Conservation (phyloP, 2,888 invertebrate genomes). For the Oegoconia quadripuncta region DNA sequence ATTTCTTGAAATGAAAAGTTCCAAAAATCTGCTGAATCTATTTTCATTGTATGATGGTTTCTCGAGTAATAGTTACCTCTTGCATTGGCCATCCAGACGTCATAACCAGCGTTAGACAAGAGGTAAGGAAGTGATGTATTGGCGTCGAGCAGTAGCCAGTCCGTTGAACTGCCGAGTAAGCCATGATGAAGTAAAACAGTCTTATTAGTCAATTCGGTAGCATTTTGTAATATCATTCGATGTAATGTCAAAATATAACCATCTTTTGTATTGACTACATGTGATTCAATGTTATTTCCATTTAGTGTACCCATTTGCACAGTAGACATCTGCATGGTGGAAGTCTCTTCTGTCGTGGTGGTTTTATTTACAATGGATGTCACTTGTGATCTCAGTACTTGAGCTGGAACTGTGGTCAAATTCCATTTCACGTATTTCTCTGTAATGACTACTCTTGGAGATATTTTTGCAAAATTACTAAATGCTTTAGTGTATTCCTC, state of each 20-base stretch:
- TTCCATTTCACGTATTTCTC: slow-evolving; percentile 20
- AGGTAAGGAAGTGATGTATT: slow-evolving; percentile 54
- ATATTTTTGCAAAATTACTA: slow-evolving; percentile 29
- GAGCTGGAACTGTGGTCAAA: not conserved
- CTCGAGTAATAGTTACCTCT: slow-evolving; percentile 61
- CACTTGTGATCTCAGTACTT: slow-evolving; percentile 32
- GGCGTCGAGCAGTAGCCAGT: slow-evolving; percentile 60
- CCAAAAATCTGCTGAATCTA: slow-evolving; percentile 44
- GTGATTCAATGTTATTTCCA: slow-evolving; percentile 48
- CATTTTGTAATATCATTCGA: slow-evolving; percentile 29
- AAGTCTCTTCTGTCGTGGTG: not conserved
- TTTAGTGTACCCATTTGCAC: slow-evolving; percentile 47
- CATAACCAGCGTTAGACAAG: slow-evolving; percentile 77
- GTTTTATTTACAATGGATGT: not conserved
- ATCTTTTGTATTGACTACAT: slow-evolving; percentile 47
- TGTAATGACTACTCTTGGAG: slow-evolving; percentile 6
- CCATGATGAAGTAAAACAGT: slow-evolving; percentile 58
- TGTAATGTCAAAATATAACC: slow-evolving; percentile 55
- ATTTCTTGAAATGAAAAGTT: slow-evolving; percentile 60
- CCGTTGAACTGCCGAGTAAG: slow-evolving; percentile 57
- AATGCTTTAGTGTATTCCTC: slow-evolving; percentile 24
- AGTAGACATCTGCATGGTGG: slow-evolving; percentile 41
- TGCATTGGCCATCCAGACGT: slow-evolving; percentile 80
- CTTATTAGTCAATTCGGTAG: slow-evolving; percentile 18
- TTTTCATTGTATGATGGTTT: slow-evolving; percentile 34